Evolutionary conservation across 2,797 vertebrate genomes (phyloP).

Genomic region (Pipistrellus nathusii): DNA sequence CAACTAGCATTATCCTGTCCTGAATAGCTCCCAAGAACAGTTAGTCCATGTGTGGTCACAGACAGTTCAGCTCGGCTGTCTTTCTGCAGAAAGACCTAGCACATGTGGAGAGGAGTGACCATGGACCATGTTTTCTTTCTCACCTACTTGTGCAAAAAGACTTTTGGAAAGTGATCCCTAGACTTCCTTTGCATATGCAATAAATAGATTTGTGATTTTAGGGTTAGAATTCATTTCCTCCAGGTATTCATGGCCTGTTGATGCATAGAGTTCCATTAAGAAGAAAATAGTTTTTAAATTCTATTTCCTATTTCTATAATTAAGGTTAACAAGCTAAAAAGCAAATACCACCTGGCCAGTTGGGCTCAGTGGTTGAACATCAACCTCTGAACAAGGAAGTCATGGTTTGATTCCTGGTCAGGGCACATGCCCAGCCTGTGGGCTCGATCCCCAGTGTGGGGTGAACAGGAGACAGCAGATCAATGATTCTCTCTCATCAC

Average conservation of each 20-base stretch:
- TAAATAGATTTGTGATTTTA: conserved; percentile 50
- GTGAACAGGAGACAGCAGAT: too few species aligned
- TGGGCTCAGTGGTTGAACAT: too few species aligned
- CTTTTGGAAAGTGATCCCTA: background rate
- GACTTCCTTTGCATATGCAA: background rate
- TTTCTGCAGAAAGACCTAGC: background rate
- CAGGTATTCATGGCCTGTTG: background rate
- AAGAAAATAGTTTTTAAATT: conserved; percentile 48
- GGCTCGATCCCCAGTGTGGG: too few species aligned
- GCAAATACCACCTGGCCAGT: too few species aligned
- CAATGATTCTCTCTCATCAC: too few species aligned
- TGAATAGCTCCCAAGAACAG: background rate
- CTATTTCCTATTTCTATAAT: conserved; percentile 35
- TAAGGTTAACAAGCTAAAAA: conserved; percentile 36
- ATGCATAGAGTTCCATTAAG: conserved; percentile 14
- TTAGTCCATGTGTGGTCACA: background rate
- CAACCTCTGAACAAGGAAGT: too few species aligned
- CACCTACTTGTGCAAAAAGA: background rate
- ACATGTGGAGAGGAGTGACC: background rate
- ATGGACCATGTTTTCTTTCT: background rate
- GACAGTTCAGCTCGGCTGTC: background rate
- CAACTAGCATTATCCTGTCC: background rate
- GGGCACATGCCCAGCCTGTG: too few species aligned
- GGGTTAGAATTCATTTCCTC: conserved; percentile 37
- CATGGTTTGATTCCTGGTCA: too few species aligned